These are phyloP conservation scores for Hybognathus amarus DNA, from an alignment of 2,797 vertebrate species.

Conservation along the genomic window DNA sequence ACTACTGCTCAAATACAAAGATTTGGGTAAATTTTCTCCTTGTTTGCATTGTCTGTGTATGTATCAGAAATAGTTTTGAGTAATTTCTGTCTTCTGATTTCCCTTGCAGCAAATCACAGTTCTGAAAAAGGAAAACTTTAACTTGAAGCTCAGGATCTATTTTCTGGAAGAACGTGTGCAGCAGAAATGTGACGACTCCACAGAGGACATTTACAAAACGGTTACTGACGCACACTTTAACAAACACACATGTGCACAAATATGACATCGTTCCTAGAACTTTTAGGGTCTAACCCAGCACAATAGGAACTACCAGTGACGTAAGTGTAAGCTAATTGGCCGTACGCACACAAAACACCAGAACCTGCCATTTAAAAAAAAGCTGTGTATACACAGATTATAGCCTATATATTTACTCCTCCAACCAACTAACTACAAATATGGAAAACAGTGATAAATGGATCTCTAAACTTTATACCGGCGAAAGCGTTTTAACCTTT, in stretches of 20 bases:
- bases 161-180: constrained; percentile 96
- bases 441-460: not conserved
- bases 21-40: not conserved
- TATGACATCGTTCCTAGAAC: not conserved
- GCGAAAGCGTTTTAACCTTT: no score
- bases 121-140: constrained; percentile 98
- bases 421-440: no score
- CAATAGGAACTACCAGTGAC: not conserved
- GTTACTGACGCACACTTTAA: constrained; percentile 67
- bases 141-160: constrained; percentile 97
- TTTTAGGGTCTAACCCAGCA: not conserved
- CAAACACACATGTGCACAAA: not conserved
- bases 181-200: constrained; percentile 91
- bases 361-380: no score
- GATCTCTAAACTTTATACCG: no score
- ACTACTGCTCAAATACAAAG: not conserved
- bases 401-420: not conserved
- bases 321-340: not conserved
- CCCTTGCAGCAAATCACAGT: constrained; percentile 90
- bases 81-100: not conserved
- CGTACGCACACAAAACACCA: not conserved
- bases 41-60: not conserved
- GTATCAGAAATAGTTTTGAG: not conserved
- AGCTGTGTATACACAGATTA: not conserved
- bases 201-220: constrained; percentile 90